These are phyloP conservation scores for Chaetodon auriga DNA, from an alignment of 2,113 vertebrate genomes.

Conservation along the genomic window DNA sequence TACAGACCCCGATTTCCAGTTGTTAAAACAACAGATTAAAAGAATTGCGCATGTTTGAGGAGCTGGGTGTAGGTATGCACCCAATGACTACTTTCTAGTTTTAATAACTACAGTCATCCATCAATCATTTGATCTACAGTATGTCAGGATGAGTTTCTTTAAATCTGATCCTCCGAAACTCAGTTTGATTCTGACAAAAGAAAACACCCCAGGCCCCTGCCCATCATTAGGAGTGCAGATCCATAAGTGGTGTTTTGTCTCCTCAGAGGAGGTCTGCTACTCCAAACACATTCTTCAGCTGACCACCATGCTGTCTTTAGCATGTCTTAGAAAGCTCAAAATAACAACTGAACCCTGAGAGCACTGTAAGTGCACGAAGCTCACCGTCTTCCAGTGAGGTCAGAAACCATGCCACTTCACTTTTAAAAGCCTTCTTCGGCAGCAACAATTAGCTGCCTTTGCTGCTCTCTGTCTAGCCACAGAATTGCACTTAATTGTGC, in stretches of 20 bases:
- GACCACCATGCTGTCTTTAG: conserved; percentile 49
- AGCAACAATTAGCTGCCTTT: conserved; percentile 69
- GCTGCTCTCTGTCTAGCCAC: conserved; percentile 69
- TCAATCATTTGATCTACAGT: not conserved
- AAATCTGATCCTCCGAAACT: conserved; percentile 4
- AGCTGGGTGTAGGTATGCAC: not conserved
- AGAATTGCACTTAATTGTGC: conserved; percentile 79
- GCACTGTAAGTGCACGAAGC: conserved; percentile 56
- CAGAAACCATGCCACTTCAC: conserved; percentile 66
- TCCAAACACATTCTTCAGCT: conserved; percentile 68
- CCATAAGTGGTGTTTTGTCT: conserved; percentile 51
- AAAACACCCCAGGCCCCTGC: conserved; percentile 27
- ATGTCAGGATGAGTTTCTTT: not conserved
- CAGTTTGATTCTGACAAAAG: conserved; percentile 26
- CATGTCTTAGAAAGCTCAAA: conserved; percentile 56
- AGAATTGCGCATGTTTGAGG: too few relatives aligned
- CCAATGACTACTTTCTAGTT: not conserved
- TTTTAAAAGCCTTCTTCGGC: conserved; percentile 69
- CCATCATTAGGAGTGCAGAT: conserved; percentile 37
- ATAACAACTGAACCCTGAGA: conserved; percentile 52
- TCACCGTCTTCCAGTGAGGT: conserved; percentile 52
- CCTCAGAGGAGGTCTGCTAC: conserved; percentile 41
- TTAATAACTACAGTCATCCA: not conserved
- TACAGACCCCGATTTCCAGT: not conserved
- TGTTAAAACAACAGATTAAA: not conserved